These are phyloP conservation scores for Anniella stebbinsi DNA, from an alignment of 2,797 vertebrate species.

Conservation along the genomic window DNA sequence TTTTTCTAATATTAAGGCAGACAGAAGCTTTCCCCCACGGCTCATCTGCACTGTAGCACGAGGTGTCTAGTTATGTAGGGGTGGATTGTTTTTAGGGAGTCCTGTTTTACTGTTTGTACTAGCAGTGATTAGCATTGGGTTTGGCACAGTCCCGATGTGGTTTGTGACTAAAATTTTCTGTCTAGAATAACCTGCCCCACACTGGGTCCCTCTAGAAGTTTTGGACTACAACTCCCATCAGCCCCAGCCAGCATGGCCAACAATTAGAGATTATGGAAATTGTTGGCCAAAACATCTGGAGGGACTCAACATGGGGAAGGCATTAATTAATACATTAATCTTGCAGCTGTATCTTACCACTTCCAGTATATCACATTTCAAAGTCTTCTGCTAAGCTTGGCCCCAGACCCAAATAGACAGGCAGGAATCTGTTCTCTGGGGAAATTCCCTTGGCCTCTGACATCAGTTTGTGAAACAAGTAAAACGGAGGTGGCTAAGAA, in stretches of 20 bases:
- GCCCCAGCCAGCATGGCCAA: too few relatives aligned
- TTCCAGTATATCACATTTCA: not conserved
- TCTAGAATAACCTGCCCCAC: not conserved
- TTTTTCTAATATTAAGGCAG: constrained; percentile 11
- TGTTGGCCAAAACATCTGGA: not conserved
- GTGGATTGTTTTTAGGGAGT: not conserved
- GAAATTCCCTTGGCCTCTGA: not conserved
- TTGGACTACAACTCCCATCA: too few relatives aligned
- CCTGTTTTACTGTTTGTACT: not conserved
- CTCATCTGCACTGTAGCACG: not conserved
- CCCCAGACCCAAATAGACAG: not conserved
- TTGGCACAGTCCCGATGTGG: not conserved
- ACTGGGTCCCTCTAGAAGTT: not conserved
- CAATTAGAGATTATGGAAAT: not conserved
- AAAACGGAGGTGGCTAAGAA: not conserved
- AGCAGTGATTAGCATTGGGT: not conserved
- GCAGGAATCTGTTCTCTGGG: not conserved
- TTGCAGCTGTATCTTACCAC: not conserved
- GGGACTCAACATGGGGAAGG: not conserved
- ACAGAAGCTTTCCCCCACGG: not conserved
- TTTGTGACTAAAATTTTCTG: not conserved
- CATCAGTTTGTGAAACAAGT: not conserved
- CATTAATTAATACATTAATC: not conserved
- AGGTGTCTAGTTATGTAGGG: not conserved
- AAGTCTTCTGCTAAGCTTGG: not conserved